Evolutionary conservation across 2,888 invertebrate species (phyloP).

Genomic region (Apomyelois bistriatella): DNA sequence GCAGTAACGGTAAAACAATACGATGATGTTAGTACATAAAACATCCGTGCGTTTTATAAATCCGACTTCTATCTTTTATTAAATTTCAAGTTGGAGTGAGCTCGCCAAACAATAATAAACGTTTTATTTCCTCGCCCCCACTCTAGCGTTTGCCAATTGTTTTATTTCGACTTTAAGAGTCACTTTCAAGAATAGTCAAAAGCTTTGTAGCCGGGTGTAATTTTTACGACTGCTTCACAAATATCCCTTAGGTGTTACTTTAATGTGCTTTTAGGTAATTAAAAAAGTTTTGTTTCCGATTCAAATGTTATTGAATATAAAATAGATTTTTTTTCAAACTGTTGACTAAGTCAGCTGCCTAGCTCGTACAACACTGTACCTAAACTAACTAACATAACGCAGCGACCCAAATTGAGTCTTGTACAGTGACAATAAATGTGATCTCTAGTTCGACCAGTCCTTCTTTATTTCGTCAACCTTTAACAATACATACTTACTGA

Average conservation of each 20-base stretch:
- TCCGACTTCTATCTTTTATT: conserved; percentile 2
- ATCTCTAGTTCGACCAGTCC: too few relatives aligned
- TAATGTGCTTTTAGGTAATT: not conserved
- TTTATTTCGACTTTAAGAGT: conserved; percentile 13
- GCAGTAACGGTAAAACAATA: not conserved
- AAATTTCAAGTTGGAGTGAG: conserved; percentile 7
- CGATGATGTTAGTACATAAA: not conserved
- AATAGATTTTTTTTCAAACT: too few relatives aligned
- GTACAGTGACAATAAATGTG: too few relatives aligned
- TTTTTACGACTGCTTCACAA: conserved; percentile 10
- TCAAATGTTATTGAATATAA: too few relatives aligned
- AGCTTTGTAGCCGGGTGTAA: conserved; percentile 5
- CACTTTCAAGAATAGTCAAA: conserved; percentile 10
- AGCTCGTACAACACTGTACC: too few relatives aligned
- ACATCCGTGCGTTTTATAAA: not conserved
- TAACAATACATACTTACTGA: too few relatives aligned
- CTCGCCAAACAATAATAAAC: conserved; percentile 13
- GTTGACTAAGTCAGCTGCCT: too few relatives aligned
- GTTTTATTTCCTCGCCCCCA: conserved; percentile 6
- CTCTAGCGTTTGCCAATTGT: conserved; percentile 11
- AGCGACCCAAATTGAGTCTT: too few relatives aligned
- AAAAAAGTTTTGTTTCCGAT: too few relatives aligned
- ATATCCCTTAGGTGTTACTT: not conserved
- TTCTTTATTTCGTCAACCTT: too few relatives aligned
- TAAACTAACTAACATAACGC: too few relatives aligned